These are phyloP conservation scores for Lindbergichthys nudifrons DNA, from an alignment of 2,797 vertebrate genomes.

Conservation along the genomic window DNA sequence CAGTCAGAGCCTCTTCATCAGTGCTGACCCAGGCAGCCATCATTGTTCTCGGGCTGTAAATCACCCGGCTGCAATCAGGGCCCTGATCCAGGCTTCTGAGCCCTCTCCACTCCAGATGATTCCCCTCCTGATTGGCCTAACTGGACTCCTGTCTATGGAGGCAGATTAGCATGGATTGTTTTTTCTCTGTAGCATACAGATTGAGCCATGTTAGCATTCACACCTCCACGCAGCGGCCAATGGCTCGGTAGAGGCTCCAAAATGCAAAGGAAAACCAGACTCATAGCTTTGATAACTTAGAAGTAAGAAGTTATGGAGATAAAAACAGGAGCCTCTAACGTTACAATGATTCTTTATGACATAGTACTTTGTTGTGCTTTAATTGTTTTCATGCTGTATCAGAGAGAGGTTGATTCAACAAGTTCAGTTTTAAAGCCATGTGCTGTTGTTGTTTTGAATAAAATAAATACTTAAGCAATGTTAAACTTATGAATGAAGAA, in stretches of 20 bases:
- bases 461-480: too few species aligned
- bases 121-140: slow-evolving; percentile 87
- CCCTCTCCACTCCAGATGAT: slow-evolving; percentile 84
- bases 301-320: neutral
- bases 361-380: neutral
- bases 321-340: slow-evolving; percentile 5
- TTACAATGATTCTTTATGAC: neutral
- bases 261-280: slow-evolving; percentile 37
- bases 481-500: too few species aligned
- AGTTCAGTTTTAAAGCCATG: neutral
- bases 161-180: slow-evolving; percentile 86
- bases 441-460: neutral
- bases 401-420: neutral
- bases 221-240: slow-evolving; percentile 50
- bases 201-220: slow-evolving; percentile 80
- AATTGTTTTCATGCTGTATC: neutral
- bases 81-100: slow-evolving; percentile 77
- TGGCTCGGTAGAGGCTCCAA: slow-evolving; percentile 32
- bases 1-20: slow-evolving; percentile 74
- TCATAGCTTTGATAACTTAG: slow-evolving; percentile 38
- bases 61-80: slow-evolving; percentile 86
- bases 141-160: slow-evolving; percentile 85
- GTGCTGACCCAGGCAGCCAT: slow-evolving; percentile 79
- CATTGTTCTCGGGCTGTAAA: slow-evolving; percentile 83
- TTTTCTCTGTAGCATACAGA: slow-evolving; percentile 82